Base-by-base conservation (phyloP, 2,888 invertebrate species). In the Coleophora flavipennella region DNA sequence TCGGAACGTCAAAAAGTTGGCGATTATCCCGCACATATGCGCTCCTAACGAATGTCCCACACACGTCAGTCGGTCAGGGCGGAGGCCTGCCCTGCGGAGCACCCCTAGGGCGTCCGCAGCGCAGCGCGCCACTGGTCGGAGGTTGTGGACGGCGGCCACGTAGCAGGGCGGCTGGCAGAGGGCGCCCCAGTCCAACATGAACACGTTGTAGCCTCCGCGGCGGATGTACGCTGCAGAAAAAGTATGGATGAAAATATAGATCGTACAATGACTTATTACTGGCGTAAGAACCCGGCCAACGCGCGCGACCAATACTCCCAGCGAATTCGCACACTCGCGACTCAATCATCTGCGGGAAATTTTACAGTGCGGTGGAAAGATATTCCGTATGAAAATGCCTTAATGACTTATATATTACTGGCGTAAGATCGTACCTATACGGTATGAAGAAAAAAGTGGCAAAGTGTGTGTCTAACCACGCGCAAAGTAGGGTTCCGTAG, bases 41-140 rank as follows among this genome's bases (percentile, higher is more conserved):
- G 92, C 91, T 1, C 93, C 93, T 31, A 91, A 75, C 3, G 91
- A 91, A 71, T 93, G 93, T 0, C 93, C 93, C 1, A 93, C 90
- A 62, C 93, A 93, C 0, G 90, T 91, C 29, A 92, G 87, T 33
- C 84, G 75, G 46, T 88, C 87, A 3, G 91, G 89, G 38, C 87
- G 78, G 33, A 91, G 71, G 0, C 92, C 92, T 2, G 89, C 86
- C 44, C 87, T 83, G 20, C 92, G 83, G 36, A 93, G 73, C 2
- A 80, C 77, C 4, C 86, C 88, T 32, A 92, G 67, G 2, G 90
- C 85, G 13, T 87, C 87, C 0, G 91, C 91, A 0, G 89, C 84
- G 60, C 93, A 93, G 40, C 88, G 86, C 0, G 91, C 91, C 4
- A 90, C 91, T 0, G 91, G 88, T 39, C 88, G 87, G 52, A 92